A percentile compares a stretch with the other conserved stretches of the same genome.
These are phyloP conservation scores for Tetranychus urticae DNA, from an alignment of 1,140 invertebrate genomes.

Conservation along the genomic window DNA sequence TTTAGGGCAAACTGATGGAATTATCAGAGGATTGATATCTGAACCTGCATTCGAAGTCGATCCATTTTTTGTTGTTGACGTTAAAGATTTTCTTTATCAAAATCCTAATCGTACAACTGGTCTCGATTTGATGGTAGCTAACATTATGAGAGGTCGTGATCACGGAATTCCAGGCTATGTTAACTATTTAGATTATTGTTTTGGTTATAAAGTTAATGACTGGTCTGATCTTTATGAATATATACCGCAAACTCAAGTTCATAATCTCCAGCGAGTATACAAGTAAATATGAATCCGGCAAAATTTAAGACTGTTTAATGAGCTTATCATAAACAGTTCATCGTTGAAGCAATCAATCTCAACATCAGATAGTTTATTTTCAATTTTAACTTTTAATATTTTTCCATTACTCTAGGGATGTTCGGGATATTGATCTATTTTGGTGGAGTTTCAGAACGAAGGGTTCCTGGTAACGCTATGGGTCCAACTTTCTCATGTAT, in stretches of 20 bases:
- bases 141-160: constrained; percentile 27
- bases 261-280: constrained; percentile 1
- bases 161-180: constrained; percentile 31
- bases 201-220: constrained; percentile 27
- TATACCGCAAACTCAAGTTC: constrained; percentile 6
- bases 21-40: constrained; percentile 2
- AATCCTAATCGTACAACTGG: constrained; percentile 13
- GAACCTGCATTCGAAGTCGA: constrained; percentile 2
- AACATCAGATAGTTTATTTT: not conserved
- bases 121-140: constrained; percentile 11
- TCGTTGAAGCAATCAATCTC: too few species aligned
- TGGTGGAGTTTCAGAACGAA: constrained; percentile 31
- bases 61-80: constrained; percentile 20
- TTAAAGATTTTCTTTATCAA: constrained; percentile 45
- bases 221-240: constrained; percentile 23
- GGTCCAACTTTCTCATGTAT: constrained; percentile 91
- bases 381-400: too few species aligned
- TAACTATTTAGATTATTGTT: constrained; percentile 40
- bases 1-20: constrained; percentile 4
- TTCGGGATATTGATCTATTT: constrained; percentile 39
- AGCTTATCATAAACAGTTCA: constrained; percentile 27
- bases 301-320: constrained; percentile 43
- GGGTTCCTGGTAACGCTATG: constrained; percentile 41
- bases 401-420: constrained; percentile 9
- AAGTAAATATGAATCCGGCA: not conserved